A percentile compares a stretch with the other conserved stretches of the same genome.
phyloP scores from a whole-genome alignment of 2,113 vertebrate species.

The Amia ocellicauda region DNA sequence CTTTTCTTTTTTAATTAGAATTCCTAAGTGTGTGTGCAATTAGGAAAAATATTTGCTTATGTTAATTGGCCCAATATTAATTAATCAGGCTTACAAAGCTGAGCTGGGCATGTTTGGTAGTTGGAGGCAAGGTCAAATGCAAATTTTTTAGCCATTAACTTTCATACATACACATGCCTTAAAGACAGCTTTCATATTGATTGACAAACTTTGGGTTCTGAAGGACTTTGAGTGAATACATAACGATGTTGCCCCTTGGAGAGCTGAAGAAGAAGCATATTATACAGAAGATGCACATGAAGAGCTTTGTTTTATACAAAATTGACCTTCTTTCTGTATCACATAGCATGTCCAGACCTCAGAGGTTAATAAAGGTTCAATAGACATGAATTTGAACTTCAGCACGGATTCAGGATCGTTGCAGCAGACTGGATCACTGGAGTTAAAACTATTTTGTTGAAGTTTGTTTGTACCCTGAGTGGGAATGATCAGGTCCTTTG shows the following conservation, averaged over 20 bases:
- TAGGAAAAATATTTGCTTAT: neutral
- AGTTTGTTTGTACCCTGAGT: neutral
- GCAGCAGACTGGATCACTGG: neutral
- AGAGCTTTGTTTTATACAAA: too few species aligned
- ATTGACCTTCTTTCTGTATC: neutral
- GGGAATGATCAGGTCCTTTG: too few species aligned
- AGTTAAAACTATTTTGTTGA: neutral
- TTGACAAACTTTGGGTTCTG: too few species aligned
- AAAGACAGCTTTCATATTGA: too few species aligned
- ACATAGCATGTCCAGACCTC: neutral
- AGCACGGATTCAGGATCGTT: neutral
- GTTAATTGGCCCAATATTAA: slow-evolving; percentile 2
- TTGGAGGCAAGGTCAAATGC: too few species aligned
- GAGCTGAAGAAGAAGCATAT: neutral
- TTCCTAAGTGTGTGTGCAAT: slow-evolving; percentile 8
- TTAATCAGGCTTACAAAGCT: neutral
- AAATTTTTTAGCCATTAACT: too few species aligned
- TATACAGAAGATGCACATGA: neutral
- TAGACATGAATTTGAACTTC: neutral
- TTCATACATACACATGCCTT: too few species aligned
- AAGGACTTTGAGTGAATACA: too few species aligned
- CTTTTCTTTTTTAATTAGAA: slow-evolving; percentile 7
- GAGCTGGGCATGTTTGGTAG: too few species aligned
- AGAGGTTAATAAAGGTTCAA: neutral
- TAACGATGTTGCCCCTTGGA: too few species aligned